Conservation (phyloP, 2,113 vertebrate genomes). For the Solenodon paradoxus region DNA sequence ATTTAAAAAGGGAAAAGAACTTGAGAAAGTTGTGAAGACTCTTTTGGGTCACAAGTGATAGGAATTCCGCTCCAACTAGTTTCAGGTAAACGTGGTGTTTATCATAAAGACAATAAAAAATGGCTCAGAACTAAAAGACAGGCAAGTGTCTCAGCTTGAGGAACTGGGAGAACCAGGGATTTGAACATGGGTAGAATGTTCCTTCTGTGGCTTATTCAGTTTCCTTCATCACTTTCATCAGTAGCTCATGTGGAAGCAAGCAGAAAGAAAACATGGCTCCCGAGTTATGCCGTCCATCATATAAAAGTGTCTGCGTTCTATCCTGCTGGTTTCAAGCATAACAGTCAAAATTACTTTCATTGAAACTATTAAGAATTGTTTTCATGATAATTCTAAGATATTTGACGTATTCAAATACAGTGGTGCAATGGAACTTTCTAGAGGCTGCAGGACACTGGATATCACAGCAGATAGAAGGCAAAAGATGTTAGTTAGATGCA, state of each 20-base stretch:
- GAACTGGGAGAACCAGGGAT: not conserved
- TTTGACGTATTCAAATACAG: not conserved
- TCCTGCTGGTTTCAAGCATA: not conserved
- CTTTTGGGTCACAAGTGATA: not conserved
- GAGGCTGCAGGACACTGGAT: not conserved
- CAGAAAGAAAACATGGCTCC: not conserved
- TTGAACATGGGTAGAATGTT: not conserved
- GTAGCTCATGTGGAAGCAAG: not conserved
- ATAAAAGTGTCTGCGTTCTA: not conserved
- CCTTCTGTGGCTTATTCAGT: not conserved
- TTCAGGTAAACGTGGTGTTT: not conserved
- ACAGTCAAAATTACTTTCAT: not conserved
- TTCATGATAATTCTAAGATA: not conserved
- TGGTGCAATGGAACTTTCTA: not conserved
- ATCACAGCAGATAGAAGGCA: not conserved
- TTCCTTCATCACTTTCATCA: not conserved
- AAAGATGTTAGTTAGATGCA: not conserved
- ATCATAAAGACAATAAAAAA: constrained; percentile 31
- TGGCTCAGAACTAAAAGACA: not conserved
- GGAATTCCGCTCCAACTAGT: not conserved
- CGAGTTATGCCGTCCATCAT: not conserved
- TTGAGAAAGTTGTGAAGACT: not conserved
- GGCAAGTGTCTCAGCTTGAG: not conserved
- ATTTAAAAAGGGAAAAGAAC: not conserved
- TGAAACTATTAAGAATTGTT: not conserved